Base-by-base conservation (phyloP, 2,113 vertebrate species). In the Lipophrys pholis region DNA sequence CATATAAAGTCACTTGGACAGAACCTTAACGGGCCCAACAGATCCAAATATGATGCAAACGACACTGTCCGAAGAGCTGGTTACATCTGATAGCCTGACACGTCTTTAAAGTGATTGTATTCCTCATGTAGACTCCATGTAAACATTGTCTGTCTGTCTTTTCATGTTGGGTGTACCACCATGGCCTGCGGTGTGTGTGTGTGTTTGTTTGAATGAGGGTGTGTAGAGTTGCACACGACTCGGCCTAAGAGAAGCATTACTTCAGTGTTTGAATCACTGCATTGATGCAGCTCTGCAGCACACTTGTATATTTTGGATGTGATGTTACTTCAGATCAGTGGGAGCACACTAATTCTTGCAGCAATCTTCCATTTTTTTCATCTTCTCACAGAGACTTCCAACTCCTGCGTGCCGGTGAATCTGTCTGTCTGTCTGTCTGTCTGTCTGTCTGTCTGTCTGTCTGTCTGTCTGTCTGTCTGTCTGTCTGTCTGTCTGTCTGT, bases 281-380 rank as follows among this genome's bases (percentile, higher is more conserved):
- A 39, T 16, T 69, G 52, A 54, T 60, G 69, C 50, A 49, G 50
- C 74, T 76, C 59, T 54, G 6, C 58, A 73, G 74, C 85, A 78
- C 60, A 72, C 54, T 60, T 49, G 43, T 71, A 82, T 42, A 71
- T 64, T 46, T 60, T 74, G 41, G 75, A 49, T 69, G 66, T 78
- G 21, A 52, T 55, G 60, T 81, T 69, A 54, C 70, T 55, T 52
- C 43, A 14, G 75, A 59, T 78, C 56, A 53, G 69, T 67, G 48
- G 62, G 67, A 82, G 66, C 39, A 43, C 62, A 68, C 45, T 65
- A 36, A 41, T 40, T 64, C 54, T 66, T 78, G 53, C 62, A 79
- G 40, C 5, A 51, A 40, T 30, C 46, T 65, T 83, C 38, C 53
- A 57, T 66, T 78, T 69, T 58, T 63, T 17, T 67, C 57, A 15